Base-by-base conservation (phyloP, 2,888 invertebrate genomes). In the Doris montereyensis region DNA sequence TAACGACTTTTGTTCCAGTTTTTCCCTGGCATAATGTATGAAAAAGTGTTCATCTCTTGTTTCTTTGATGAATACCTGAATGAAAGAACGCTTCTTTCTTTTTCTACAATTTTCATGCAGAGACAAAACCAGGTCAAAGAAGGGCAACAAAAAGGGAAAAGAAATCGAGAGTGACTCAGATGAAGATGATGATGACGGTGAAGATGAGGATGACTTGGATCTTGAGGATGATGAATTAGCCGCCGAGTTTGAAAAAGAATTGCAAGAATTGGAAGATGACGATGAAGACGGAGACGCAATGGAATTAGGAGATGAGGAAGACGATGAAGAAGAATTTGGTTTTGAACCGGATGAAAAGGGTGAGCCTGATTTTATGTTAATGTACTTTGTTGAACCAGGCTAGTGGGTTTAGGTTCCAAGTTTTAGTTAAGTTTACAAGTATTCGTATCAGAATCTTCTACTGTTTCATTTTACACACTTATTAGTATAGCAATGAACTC, bases 151-250 rank as follows among this genome's bases (percentile, higher is more conserved):
- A 81, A 84, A 72, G n/a, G 83, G 84, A 26, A 85, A 87, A 35
- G 78, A 82, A 67, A 81, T 84, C 57, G 85, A 79, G 65, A 78
- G 77, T 70, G 30, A 67, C 32, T 71, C 34, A 10, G 62, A 58
- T 21, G 77, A 80, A 24, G 79, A 77, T 1, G 77, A 75, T 21
- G 76, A 73, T 52, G 93, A 92, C 88, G 90, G 90, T 13, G 92
- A 93, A 0, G 93, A 85, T 30, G 88, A 86, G 30, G 86, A 83
- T 32, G 88, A 87, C 57, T 86, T 84, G 52, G 83, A 81, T 5
- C 82, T 82, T 30, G 86, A 82, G 34, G 89, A 87, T 84, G 88
- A 87, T 77, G 89, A 89, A 34, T 86, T 89, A 34, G 87, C 87
- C 10, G 80, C 84, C 26, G 88, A 85, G 60, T 90, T 88, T 57